phyloP scores from a whole-genome alignment of 2,113 vertebrate genomes.

The Campylomormyrus tamandua region DNA sequence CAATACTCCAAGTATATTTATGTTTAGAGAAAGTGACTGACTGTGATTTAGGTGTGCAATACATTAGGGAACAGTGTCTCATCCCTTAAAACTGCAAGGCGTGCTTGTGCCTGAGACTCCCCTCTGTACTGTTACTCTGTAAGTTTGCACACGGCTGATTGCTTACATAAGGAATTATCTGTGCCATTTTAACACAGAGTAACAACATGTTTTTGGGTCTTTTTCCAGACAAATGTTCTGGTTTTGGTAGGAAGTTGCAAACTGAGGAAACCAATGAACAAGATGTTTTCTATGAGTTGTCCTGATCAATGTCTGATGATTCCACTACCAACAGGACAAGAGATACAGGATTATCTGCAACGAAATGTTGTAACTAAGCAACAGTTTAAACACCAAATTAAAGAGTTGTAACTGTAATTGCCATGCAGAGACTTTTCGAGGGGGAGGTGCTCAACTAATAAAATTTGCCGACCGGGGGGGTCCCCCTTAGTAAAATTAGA shows the following conservation, averaged over 20 bases:
- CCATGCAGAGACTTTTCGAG: background rate
- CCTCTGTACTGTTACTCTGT: conserved; percentile 9
- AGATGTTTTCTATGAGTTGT: background rate
- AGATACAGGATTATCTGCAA: background rate
- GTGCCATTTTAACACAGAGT: conserved; percentile 48
- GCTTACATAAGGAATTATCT: conserved; percentile 56
- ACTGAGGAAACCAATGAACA: background rate
- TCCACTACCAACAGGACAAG: background rate
- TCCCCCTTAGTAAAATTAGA: background rate
- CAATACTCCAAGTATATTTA: background rate
- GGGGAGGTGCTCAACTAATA: background rate
- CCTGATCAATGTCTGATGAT: background rate
- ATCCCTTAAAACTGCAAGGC: conserved; percentile 30
- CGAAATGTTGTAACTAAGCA: background rate
- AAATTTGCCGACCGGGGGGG: background rate
- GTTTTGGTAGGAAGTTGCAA: conserved; percentile 39
- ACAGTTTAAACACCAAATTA: background rate
- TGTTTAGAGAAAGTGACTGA: background rate
- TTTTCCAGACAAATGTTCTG: conserved; percentile 24
- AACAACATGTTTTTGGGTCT: conserved; percentile 42
- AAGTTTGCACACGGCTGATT: conserved; percentile 16
- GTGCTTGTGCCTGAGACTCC: conserved; percentile 28
- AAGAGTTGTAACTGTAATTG: background rate
- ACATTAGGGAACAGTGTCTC: background rate
- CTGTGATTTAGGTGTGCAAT: background rate